phyloP scores from a whole-genome alignment of 2,113 vertebrate genomes.

The Macroglossus sobrinus region DNA sequence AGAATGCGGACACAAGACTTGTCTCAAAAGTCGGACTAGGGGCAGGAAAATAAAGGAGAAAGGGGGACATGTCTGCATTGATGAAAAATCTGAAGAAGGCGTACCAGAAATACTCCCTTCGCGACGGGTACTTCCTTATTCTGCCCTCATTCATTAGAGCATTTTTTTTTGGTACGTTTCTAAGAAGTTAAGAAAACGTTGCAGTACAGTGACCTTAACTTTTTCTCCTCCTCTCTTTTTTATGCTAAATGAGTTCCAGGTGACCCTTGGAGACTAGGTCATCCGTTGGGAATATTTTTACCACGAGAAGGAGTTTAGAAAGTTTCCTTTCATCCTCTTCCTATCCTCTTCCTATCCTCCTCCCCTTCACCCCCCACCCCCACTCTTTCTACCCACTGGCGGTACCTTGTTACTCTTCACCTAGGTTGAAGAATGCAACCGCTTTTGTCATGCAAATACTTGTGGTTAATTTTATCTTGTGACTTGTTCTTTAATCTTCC shows the following conservation, averaged over 20 bases:
- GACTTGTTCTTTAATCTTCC: conserved; percentile 6
- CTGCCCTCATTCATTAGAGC: not conserved
- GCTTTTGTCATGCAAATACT: not conserved
- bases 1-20: not conserved
- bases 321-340: not conserved
- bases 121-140: not conserved
- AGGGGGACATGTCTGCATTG: too few species aligned
- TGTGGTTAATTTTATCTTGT: not conserved
- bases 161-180: not conserved
- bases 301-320: not conserved
- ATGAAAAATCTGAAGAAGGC: too few species aligned
- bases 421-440: not conserved
- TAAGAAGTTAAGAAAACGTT: not conserved
- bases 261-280: conserved; percentile 42
- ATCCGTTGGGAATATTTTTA: not conserved
- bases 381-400: rapidly evolving
- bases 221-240: not conserved
- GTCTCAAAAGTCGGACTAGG: not conserved
- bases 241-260: conserved; percentile 70
- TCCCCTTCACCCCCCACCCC: too few species aligned
- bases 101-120: not conserved
- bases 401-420: not conserved
- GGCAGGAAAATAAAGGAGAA: too few species aligned
- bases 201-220: not conserved
- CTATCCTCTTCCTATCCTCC: not conserved